Evolutionary conservation across 2,888 invertebrate genomes (phyloP).

Genomic region (Nymphalis polychloros): DNA sequence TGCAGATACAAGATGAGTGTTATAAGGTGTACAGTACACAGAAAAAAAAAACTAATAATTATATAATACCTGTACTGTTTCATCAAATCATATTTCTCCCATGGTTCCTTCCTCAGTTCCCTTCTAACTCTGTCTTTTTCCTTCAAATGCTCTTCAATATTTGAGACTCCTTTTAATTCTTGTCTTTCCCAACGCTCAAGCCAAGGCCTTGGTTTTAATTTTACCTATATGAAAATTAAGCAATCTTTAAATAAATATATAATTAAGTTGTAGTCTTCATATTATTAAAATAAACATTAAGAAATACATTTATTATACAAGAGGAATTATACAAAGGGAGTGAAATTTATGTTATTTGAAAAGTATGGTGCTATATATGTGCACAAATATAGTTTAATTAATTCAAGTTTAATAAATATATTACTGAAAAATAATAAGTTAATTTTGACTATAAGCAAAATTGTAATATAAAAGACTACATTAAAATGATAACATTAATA

Average conservation of each 20-base stretch:
- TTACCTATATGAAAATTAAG: conserved; percentile 70
- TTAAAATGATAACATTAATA: too few species aligned
- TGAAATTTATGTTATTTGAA: too few species aligned
- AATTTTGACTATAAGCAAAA: too few species aligned
- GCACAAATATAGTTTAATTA: too few species aligned
- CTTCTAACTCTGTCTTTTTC: conserved; percentile 79
- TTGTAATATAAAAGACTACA: too few species aligned
- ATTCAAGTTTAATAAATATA: too few species aligned
- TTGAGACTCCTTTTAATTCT: conserved; percentile 87
- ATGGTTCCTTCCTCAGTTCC: conserved; percentile 84
- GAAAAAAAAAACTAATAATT: not conserved
- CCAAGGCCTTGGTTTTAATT: conserved; percentile 93
- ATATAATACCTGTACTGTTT: conserved; percentile 89
- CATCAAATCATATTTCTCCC: conserved; percentile 97
- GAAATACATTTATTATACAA: not conserved
- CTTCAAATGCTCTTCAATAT: conserved; percentile 80
- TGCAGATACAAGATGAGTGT: not conserved
- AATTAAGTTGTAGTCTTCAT: not conserved
- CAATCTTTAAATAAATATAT: not conserved
- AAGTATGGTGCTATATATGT: too few species aligned
- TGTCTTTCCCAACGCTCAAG: conserved; percentile 92
- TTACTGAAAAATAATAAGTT: too few species aligned
- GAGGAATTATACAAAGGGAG: too few species aligned
- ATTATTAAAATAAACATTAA: not conserved
- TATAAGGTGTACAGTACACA: too few species aligned